Evolutionary conservation across 2,797 vertebrate species (phyloP), one percentile per base, ranked within the genome.

Genomic region (Valencia hispanica): DNA sequence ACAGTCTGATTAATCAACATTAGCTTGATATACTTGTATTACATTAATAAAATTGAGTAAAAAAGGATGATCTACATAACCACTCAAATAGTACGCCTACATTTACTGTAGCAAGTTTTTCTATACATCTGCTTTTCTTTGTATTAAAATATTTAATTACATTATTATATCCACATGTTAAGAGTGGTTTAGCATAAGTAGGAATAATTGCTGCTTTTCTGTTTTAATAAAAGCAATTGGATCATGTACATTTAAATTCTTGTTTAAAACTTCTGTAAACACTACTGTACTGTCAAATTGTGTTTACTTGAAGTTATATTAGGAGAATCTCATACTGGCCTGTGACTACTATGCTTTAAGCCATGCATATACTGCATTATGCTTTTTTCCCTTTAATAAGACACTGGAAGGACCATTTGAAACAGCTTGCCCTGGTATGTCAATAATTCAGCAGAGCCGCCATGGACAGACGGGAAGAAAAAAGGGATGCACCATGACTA

Each of bases 351-450:
- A 36, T 41, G 10, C 41, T 41, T 63, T 1, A 18, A 39, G 11
- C 0, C 22, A n/a, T 68, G 14, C n/a, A 69, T 69, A 55, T 79
- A 15, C 25, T 59, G 47, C 18, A 11, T 78, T 79, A 63, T 65
- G 65, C 72, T 73, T 77, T 71, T 14, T 74, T 53, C 75, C 84
- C 86, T 86, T 91, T 79, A 92, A 79, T 88, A 88, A 92, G 85
- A 68, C 83, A 66, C 72, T 89, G 91, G 81, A 93, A 94, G 86
- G 89, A 75, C 85, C 83, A 88, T 93, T 81, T 87, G 84, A 91
- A 89, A 83, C 83, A 90, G 92, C 91, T 91, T 95, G 92, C 91
- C 88, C 81, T 95, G 95, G 94, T 94, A 95, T 94, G 92, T 91
- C 84, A 92, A 86, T 92, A 95, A 94, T 89, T 93, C 86, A 70